Evolutionary conservation across 1,140 invertebrate genomes (phyloP), one percentile per base, ranked within the genome.

Genomic region (Drosophila oshimai): DNA sequence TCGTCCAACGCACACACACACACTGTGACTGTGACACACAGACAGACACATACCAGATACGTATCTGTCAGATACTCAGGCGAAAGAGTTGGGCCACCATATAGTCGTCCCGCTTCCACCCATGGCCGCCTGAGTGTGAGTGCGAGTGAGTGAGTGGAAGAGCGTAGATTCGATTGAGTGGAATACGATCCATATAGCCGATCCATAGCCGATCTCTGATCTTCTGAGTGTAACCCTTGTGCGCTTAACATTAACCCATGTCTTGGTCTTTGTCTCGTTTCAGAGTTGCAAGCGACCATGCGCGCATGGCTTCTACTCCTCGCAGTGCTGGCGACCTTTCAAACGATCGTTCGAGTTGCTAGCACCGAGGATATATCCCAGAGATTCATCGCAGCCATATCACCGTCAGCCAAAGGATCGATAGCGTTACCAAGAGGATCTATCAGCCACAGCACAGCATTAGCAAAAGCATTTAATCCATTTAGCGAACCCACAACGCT

Each of bases 201-300:
- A 28, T 22, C 58, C 53, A 2, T 15, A 60, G 29, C 51, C 34
- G 29, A 34, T 10, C n/a, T 26, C 39, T 18, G 24, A 58, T 20
- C 57, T 10, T 20, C 39, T 12, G 39, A 39, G 47, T 22, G 44
- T 89, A 89, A 88, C 83, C 79, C 83, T 88, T 88, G 88, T 20
- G 71, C 70, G 72, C 73, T 89, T 71, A 69, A 86, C 72, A 62
- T 83, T 57, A 83, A 86, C 72, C 58, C 75, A 80, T 89, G 83
- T 84, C 34, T 65, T 77, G 69, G 71, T 74, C 89, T 84, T 86
- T 91, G 70, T 91, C 80, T 90, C 83, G 61, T 91, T 92, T 53
- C 90, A 92, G 92, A 91, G 91, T 91, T 90, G 91, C 91, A 91
- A 92, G 75, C 91, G 90, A 92, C 90, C 89, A 92, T 92, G 92